Conservation (phyloP, 2,888 invertebrate genomes). For the Drosophila rubida region DNA sequence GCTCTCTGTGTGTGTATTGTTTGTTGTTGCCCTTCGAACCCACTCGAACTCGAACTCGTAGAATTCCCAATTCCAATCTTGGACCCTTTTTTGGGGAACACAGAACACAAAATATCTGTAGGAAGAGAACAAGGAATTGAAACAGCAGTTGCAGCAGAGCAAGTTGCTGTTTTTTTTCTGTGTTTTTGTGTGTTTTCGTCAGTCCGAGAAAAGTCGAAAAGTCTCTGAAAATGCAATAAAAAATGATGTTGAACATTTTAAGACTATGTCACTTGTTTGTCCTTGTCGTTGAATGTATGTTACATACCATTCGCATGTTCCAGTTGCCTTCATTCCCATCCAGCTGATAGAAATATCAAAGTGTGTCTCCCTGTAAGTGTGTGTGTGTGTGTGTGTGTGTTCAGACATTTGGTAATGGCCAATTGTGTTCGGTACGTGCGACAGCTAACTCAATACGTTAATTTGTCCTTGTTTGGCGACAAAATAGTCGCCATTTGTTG, state of each 20-base stretch:
- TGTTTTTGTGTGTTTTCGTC: not conserved
- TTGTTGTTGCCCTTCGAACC: not conserved
- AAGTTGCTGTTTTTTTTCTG: constrained; percentile 35
- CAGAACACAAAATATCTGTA: not conserved
- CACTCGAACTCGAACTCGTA: not conserved
- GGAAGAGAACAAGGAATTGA: not conserved
- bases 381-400: constrained; percentile 14
- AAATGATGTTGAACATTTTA: constrained; percentile 69
- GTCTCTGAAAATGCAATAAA: constrained; percentile 65
- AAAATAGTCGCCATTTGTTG: constrained; percentile 61
- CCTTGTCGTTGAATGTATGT: constrained; percentile 53
- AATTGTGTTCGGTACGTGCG: constrained; percentile 64
- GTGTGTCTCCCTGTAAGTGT: not conserved
- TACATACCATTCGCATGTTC: constrained; percentile 41
- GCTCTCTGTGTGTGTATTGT: no score
- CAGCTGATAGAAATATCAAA: constrained; percentile 46
- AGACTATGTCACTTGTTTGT: constrained; percentile 66
- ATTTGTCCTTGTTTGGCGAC: constrained; percentile 66
- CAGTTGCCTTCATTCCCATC: constrained; percentile 17
- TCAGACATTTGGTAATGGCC: constrained; percentile 65
- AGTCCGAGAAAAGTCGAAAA: constrained; percentile 30
- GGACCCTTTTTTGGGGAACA: constrained; percentile 36
- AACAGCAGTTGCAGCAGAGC: not conserved
- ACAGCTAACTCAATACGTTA: constrained; percentile 66
- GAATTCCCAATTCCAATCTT: constrained; percentile 29